These are phyloP conservation scores for Sylvia borin DNA, from an alignment of 2,797 vertebrate species.

Conservation along the genomic window DNA sequence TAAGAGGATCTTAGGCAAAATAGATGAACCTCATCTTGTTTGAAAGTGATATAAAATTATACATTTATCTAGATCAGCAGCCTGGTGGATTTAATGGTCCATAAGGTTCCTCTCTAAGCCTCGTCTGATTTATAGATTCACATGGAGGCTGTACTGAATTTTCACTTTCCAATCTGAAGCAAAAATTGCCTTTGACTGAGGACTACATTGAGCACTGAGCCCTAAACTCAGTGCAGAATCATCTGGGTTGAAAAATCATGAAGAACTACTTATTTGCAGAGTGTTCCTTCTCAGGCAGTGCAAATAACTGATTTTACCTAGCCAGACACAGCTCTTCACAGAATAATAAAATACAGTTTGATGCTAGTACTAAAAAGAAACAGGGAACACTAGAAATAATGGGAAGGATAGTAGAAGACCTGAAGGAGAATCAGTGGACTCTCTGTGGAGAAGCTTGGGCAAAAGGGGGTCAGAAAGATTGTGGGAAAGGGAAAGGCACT, in stretches of 20 bases:
- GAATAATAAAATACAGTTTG: background rate
- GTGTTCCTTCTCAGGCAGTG: background rate
- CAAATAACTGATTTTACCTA: background rate
- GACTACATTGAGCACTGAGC: background rate
- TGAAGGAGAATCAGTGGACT: background rate
- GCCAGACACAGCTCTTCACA: background rate
- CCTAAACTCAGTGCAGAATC: background rate
- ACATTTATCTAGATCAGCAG: constrained; percentile 1
- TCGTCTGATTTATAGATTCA: background rate
- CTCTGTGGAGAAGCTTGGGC: background rate
- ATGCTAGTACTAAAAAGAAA: background rate
- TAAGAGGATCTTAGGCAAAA: background rate
- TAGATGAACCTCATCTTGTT: background rate
- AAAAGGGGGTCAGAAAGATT: background rate
- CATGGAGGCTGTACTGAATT: background rate
- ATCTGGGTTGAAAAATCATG: background rate
- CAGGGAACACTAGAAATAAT: background rate
- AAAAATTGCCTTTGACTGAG: constrained; percentile 20
- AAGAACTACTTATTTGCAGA: background rate
- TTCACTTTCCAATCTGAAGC: background rate
- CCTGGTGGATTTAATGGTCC: background rate
- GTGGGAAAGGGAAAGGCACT: background rate
- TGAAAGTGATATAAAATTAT: constrained; percentile 24
- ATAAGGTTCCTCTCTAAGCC: constrained; percentile 6
- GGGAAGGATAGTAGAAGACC: background rate